Evolutionary conservation across 2,797 vertebrate genomes (phyloP), one percentile per base, ranked within the genome.

Genomic region (Megalops cyprinoides): DNA sequence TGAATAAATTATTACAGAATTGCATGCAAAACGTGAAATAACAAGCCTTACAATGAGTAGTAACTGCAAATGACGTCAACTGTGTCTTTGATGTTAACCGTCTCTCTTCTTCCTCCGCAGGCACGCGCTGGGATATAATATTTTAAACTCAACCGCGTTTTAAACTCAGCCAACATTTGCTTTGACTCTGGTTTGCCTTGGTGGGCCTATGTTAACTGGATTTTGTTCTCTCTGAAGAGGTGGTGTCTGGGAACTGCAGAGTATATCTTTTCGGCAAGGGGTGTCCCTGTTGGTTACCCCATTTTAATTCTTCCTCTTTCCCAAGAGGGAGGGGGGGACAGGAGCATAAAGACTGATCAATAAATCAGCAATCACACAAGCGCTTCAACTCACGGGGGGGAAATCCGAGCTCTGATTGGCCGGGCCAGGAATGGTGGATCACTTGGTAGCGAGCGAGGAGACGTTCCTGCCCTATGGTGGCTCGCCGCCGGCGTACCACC

Each of bases 341-440:
- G 80, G 81, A 84, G 84, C 80, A 85, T 73, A 83, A 76, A 82
- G 20, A 42, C 86, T 37, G n/a, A n/a, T 62, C 83, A 84, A 82
- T 75, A 88, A 67, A 28, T 79, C 83, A 12, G 75, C 12, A 74
- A 76, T 62, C 46, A 78, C 74, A 81, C 84, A 75, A 81, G 34
- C 60, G 71, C 79, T 84, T 80, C 77, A 83, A 83, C 80, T 62
- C 14, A 55, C 85, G 71, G 65, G 77, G 79, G 71, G 69, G 78
- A 74, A 53, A 46, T 37, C 80, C 79, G 91, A 34, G 58, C 56
- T 81, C 49, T 76, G 10, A 67, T 34, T 81, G 58, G 79, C 56
- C 31, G 77, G 87, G 88, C 91, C 92, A 94, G 95, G 93, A 93
- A 99, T 98, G 98, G 98, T 99, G 94, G 98, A 99, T 95, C 96